phyloP scores from a whole-genome alignment of 2,888 invertebrate genomes.

The Tiliacea aurago region DNA sequence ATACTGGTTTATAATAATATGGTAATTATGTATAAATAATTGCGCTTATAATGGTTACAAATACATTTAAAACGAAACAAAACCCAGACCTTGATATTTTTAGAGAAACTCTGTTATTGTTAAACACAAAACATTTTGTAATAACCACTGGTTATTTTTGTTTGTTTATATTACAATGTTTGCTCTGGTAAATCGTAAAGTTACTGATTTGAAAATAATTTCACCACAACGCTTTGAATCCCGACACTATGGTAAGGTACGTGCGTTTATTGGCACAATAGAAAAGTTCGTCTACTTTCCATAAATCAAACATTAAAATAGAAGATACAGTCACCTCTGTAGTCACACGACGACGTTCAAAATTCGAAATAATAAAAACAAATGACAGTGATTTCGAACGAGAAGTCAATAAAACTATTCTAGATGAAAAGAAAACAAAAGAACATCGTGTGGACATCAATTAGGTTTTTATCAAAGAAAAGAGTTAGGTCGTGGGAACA shows the following conservation, averaged over 20 bases:
- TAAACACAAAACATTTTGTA: constrained; percentile 37
- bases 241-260: not conserved
- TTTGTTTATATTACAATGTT: constrained; percentile 45
- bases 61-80: constrained; percentile 28
- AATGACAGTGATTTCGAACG: constrained; percentile 24
- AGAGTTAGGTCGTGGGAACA: constrained; percentile 15
- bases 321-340: constrained; percentile 13
- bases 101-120: constrained; percentile 32
- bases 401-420: constrained; percentile 46
- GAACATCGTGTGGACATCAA: constrained; percentile 49
- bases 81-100: constrained; percentile 39
- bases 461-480: constrained; percentile 58
- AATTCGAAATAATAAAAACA: constrained; percentile 39
- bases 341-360: constrained; percentile 43
- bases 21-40: not conserved
- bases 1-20: not conserved
- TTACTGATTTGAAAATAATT: constrained; percentile 2
- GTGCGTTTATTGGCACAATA: constrained; percentile 1
- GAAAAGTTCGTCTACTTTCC: constrained; percentile 5
- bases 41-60: not conserved
- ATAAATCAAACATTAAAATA: constrained; percentile 33
- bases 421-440: constrained; percentile 49
- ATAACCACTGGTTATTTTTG: constrained; percentile 41
- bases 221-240: constrained; percentile 7
- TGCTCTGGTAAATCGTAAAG: constrained; percentile 33